Percentiles rank a stretch among this genome's conserved stretches.
These are phyloP conservation scores for Pediacus dermestoides DNA, from an alignment of 2,888 invertebrate species.

Conservation along the genomic window DNA sequence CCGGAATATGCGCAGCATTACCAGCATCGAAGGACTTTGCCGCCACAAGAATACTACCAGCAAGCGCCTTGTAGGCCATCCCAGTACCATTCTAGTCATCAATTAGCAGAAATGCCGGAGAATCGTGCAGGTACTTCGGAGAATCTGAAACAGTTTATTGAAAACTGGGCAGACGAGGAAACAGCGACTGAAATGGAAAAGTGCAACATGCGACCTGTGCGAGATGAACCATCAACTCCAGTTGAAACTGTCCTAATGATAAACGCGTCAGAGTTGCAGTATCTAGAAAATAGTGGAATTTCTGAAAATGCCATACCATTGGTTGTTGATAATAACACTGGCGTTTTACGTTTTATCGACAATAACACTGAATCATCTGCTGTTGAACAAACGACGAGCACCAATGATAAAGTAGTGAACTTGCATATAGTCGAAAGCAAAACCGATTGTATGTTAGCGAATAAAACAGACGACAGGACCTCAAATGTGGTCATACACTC, in stretches of 20 bases:
- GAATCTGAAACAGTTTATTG: slow-evolving; percentile 43
- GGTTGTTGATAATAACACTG: slow-evolving; percentile 30
- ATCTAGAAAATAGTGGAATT: slow-evolving; percentile 31
- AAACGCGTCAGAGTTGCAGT: slow-evolving; percentile 36
- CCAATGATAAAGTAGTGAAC: slow-evolving; percentile 33
- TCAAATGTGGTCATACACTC: slow-evolving; percentile 31
- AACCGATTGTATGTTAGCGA: slow-evolving; percentile 34
- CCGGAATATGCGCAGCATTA: slow-evolving; percentile 42
- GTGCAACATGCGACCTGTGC: not conserved
- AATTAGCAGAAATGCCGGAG: slow-evolving; percentile 38
- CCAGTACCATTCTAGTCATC: slow-evolving; percentile 29
- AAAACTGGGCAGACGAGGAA: slow-evolving; percentile 46
- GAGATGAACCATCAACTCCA: slow-evolving; percentile 25
- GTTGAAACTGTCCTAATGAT: slow-evolving; percentile 35
- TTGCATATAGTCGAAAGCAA: slow-evolving; percentile 38
- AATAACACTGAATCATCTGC: slow-evolving; percentile 24
- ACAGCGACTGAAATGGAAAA: slow-evolving; percentile 32
- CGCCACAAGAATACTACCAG: slow-evolving; percentile 33
- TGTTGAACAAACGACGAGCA: slow-evolving; percentile 15
- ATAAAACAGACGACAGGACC: slow-evolving; percentile 13
- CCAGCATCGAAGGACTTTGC: slow-evolving; percentile 33
- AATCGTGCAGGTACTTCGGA: slow-evolving; percentile 33
- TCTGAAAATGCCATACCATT: slow-evolving; percentile 38
- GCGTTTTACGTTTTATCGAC: slow-evolving; percentile 35
- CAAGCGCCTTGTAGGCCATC: slow-evolving; percentile 23